These are phyloP conservation scores for Agelaius tricolor DNA, from an alignment of 2,113 vertebrate species.

Conservation along the genomic window DNA sequence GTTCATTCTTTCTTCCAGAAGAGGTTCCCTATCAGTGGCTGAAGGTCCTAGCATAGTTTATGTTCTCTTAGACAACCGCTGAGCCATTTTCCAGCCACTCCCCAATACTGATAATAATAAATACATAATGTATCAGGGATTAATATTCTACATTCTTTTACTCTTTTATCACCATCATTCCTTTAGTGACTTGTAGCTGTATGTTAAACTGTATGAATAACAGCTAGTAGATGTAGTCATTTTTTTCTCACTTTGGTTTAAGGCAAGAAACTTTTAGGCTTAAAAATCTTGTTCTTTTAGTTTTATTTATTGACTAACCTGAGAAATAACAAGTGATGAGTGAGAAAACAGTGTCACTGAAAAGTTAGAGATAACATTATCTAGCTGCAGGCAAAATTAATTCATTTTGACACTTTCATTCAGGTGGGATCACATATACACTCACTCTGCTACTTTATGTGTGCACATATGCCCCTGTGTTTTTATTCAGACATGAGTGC, in stretches of 20 bases:
- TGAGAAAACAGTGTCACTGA: background rate
- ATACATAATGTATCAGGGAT: background rate
- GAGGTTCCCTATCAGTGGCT: background rate
- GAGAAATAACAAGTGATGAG: conserved; percentile 17
- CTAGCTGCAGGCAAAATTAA: conserved; percentile 30
- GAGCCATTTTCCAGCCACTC: background rate
- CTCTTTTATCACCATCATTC: background rate
- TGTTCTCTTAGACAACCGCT: background rate
- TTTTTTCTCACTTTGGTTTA: background rate
- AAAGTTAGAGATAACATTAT: conserved; percentile 12
- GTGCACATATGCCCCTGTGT: background rate
- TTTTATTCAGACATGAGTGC: background rate
- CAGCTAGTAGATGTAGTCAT: background rate
- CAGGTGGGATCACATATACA: background rate
- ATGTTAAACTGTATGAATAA: background rate
- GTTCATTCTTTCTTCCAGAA: background rate
- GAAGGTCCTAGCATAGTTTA: background rate
- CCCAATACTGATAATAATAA: background rate
- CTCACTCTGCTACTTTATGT: background rate
- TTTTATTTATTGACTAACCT: background rate
- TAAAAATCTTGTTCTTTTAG: background rate
- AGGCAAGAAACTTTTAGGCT: background rate
- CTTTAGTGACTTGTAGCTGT: background rate
- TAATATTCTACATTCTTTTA: background rate
- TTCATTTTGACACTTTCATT: conserved; percentile 30